A percentile compares a stretch with the other conserved stretches of the same genome.
phyloP scores from a whole-genome alignment of 2,888 invertebrate species.

The Alsophila aescularia region DNA sequence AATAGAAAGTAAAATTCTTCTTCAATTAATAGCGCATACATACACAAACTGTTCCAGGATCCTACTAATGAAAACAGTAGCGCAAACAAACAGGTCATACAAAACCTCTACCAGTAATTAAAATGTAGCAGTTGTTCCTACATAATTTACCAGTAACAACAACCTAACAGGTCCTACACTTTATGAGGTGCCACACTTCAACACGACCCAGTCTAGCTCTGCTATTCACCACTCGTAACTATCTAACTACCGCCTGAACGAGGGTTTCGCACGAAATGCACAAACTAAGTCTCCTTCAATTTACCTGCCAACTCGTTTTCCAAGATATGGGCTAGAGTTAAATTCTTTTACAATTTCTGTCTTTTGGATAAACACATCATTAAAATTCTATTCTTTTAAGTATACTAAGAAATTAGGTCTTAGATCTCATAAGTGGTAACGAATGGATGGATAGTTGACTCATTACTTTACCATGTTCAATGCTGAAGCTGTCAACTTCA shows the following conservation, averaged over 20 bases:
- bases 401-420: neutral
- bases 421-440: no score
- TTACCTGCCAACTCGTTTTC: slow-evolving; percentile 34
- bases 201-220: slow-evolving; percentile 36
- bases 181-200: slow-evolving; percentile 41
- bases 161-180: slow-evolving; percentile 36
- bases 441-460: no score
- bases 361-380: slow-evolving; percentile 2
- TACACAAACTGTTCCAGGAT: no score
- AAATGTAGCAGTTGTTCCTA: slow-evolving; percentile 16
- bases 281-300: slow-evolving; percentile 38
- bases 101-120: slow-evolving; percentile 1
- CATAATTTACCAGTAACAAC: slow-evolving; percentile 35
- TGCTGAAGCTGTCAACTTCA: no score
- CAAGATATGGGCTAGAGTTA: slow-evolving; percentile 6
- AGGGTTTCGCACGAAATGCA: slow-evolving; percentile 39
- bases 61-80: neutral
- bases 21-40: no score
- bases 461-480: no score
- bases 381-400: neutral
- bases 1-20: no score
- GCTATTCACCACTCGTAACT: slow-evolving; percentile 32
- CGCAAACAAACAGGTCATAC: neutral
- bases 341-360: slow-evolving; percentile 8
- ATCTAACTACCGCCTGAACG: slow-evolving; percentile 38